phyloP scores from a whole-genome alignment of 2,888 invertebrate species.

The Pseudanteris insignis region DNA sequence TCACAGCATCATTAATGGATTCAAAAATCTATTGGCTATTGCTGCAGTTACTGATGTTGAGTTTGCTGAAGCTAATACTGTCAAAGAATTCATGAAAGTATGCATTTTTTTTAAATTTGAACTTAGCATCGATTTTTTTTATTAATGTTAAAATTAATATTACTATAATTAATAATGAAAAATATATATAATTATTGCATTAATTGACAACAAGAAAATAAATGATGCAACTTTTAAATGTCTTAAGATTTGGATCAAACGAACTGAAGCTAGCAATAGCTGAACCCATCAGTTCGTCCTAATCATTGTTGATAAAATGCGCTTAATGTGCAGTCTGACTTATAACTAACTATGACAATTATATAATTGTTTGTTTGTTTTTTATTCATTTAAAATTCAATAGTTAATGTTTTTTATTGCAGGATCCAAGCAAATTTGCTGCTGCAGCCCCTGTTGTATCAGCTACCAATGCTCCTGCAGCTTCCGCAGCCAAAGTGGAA shows the following conservation, averaged over 20 bases:
- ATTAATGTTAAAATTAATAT: too few relatives aligned
- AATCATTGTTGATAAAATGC: constrained; percentile 45
- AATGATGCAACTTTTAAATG: constrained; percentile 57
- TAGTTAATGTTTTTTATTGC: constrained; percentile 32
- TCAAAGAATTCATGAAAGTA: constrained; percentile 91
- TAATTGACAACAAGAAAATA: too few relatives aligned
- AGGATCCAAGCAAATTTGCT: constrained; percentile 96
- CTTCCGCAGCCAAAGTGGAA: constrained; percentile 79
- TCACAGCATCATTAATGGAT: constrained; percentile 96
- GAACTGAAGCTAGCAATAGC: constrained; percentile 67
- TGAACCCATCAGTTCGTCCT: constrained; percentile 66
- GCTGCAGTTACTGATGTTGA: constrained; percentile 96
- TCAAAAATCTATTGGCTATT: constrained; percentile 96
- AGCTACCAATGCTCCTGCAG: constrained; percentile 72
- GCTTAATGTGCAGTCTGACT: constrained; percentile 19
- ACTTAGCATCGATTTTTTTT: too few relatives aligned
- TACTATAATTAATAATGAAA: too few relatives aligned
- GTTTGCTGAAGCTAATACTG: constrained; percentile 86
- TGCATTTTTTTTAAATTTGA: constrained; percentile 67
- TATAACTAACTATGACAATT: not conserved
- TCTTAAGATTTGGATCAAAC: constrained; percentile 54
- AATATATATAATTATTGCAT: too few relatives aligned
- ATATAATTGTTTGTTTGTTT: not conserved
- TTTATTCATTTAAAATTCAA: not conserved
- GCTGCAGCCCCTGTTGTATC: constrained; percentile 71